Conservation (phyloP, 2,888 invertebrate species). For the Automeris io region DNA sequence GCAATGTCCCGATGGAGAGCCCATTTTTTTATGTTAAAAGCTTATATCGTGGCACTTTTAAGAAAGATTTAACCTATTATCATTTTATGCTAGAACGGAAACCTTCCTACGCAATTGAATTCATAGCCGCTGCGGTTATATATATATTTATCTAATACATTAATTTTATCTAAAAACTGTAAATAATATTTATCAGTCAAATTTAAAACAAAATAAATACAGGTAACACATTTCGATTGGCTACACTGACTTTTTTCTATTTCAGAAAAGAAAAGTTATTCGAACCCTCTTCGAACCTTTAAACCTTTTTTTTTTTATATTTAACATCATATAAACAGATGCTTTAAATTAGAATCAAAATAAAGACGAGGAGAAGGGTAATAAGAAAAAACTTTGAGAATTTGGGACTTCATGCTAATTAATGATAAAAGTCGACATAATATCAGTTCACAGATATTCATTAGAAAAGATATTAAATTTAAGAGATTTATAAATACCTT, state of each 20-base stretch:
- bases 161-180: slow-evolving; percentile 23
- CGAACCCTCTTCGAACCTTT: no score
- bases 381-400: no score
- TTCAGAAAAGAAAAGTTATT: no score
- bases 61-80: slow-evolving; percentile 18
- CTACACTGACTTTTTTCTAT: slow-evolving; percentile 24
- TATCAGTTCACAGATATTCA: no score
- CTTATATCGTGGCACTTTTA: slow-evolving; percentile 39
- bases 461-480: no score
- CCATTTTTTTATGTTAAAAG: slow-evolving; percentile 39
- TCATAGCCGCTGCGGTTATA: slow-evolving; percentile 13
- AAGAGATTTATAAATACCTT: no score
- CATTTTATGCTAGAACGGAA: slow-evolving; percentile 19
- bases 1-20: slow-evolving; percentile 45
- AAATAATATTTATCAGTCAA: slow-evolving; percentile 53
- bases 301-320: no score
- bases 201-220: slow-evolving; percentile 42
- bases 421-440: no score
- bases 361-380: no score
- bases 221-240: slow-evolving; percentile 18
- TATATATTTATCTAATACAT: slow-evolving; percentile 12
- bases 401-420: no score
- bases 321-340: no score
- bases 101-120: neutral
- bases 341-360: no score